A percentile compares a stretch with the other conserved stretches of the same genome.
These are phyloP conservation scores for Eriocheir sinensis DNA, from an alignment of 1,140 invertebrate species.

Conservation along the genomic window DNA sequence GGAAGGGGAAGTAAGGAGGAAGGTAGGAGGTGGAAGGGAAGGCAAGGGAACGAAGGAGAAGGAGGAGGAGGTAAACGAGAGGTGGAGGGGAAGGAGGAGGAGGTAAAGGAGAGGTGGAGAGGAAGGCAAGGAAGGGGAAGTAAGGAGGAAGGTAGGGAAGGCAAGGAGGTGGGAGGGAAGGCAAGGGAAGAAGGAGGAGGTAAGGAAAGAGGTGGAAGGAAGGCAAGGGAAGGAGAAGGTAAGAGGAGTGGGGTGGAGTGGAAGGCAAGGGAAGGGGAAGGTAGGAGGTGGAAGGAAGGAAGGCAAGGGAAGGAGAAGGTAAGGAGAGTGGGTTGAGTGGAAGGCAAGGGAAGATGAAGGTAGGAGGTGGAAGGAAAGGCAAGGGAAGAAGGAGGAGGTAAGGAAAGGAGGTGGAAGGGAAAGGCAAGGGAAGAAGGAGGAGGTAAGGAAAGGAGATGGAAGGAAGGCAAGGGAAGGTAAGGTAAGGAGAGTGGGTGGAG, in stretches of 20 bases:
- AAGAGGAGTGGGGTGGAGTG: not conserved
- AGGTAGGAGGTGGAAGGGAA: not conserved
- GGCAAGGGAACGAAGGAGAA: too few species aligned
- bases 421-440: not conserved
- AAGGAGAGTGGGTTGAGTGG: not conserved
- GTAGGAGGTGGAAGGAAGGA: too few species aligned
- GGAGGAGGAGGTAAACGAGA: not conserved
- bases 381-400: not conserved
- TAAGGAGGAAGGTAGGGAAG: not conserved
- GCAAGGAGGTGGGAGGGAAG: not conserved
- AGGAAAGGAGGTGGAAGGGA: not conserved
- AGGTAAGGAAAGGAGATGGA: not conserved
- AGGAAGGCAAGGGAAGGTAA: not conserved
- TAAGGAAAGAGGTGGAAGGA: not conserved
- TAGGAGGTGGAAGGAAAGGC: not conserved
- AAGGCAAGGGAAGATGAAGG: not conserved
- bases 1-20: not conserved
- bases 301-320: not conserved
- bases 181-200: not conserved
- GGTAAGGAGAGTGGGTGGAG: too few species aligned
- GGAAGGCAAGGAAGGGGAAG: not conserved
- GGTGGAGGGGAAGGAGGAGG: not conserved
- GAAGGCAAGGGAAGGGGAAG: too few species aligned
- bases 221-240: not conserved
- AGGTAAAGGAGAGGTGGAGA: not conserved